Evolutionary conservation across 2,113 vertebrate genomes (phyloP).

Genomic region (Hiodon alosoides): DNA sequence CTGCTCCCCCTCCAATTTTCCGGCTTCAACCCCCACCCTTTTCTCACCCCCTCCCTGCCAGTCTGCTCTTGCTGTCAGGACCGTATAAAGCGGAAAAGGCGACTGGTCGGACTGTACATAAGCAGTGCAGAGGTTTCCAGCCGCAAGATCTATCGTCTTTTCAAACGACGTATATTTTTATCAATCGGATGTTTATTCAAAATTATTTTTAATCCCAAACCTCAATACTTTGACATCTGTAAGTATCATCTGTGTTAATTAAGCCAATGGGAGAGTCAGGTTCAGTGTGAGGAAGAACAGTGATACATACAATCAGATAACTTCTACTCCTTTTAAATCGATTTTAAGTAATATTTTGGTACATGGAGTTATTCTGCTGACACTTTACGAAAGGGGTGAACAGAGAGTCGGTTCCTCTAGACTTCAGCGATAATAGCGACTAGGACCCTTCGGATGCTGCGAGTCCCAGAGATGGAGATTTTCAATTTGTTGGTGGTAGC

Average conservation of each 20-base stretch:
- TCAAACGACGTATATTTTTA: background rate
- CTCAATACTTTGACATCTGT: background rate
- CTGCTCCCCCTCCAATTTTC: background rate
- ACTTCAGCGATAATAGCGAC: background rate
- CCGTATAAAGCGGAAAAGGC: constrained; percentile 59
- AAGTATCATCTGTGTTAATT: background rate
- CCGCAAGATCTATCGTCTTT: background rate
- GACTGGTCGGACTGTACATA: constrained; percentile 48
- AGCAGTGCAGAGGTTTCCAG: constrained; percentile 40
- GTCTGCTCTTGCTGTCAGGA: constrained; percentile 51
- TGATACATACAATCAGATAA: background rate
- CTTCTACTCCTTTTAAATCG: background rate
- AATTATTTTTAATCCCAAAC: background rate
- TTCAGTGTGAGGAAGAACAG: background rate
- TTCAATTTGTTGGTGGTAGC: constrained; percentile 40
- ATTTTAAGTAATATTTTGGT: background rate
- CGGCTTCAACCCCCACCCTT: constrained; percentile 18
- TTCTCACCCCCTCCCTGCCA: constrained; percentile 30
- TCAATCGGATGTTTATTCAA: background rate
- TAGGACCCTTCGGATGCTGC: background rate
- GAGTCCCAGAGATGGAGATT: constrained; percentile 49
- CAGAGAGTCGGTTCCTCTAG: background rate
- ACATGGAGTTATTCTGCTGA: background rate
- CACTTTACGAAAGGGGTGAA: background rate
- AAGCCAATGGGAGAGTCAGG: background rate